Conservation (phyloP, 2,888 invertebrate genomes). For the Drosophila kuntzei region DNA sequence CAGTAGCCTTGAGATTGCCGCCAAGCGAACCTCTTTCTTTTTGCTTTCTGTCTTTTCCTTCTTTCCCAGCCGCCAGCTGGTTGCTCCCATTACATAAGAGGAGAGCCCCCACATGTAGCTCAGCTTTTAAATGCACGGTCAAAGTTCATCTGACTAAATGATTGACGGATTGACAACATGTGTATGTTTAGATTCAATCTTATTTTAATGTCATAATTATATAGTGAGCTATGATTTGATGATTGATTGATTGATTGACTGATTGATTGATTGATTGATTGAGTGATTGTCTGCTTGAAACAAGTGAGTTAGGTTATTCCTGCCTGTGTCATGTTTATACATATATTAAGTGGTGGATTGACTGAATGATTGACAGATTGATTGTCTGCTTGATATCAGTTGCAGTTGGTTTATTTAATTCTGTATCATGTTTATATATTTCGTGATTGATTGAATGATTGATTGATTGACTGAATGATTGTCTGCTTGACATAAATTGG, state of each 20-base stretch:
- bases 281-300: background rate
- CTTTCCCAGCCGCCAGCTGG: background rate
- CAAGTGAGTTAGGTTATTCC: background rate
- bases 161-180: background rate
- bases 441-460: background rate
- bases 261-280: background rate
- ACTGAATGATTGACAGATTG: background rate
- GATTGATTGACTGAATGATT: background rate
- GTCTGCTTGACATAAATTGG: background rate
- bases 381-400: background rate
- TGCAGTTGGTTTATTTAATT: background rate
- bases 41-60: background rate
- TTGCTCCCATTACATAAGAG: background rate
- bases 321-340: background rate
- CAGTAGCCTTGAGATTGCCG: conserved; percentile 17
- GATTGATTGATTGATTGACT: background rate
- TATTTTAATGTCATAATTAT: background rate
- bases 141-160: conserved; percentile 10
- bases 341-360: background rate
- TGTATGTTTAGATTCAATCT: background rate
- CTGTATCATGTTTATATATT: background rate
- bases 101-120: background rate
- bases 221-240: background rate
- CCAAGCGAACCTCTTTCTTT: background rate
- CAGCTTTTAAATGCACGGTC: conserved; percentile 2